These are phyloP conservation scores for Tamias sibiricus DNA, from an alignment of 2,113 vertebrate genomes.

Conservation along the genomic window DNA sequence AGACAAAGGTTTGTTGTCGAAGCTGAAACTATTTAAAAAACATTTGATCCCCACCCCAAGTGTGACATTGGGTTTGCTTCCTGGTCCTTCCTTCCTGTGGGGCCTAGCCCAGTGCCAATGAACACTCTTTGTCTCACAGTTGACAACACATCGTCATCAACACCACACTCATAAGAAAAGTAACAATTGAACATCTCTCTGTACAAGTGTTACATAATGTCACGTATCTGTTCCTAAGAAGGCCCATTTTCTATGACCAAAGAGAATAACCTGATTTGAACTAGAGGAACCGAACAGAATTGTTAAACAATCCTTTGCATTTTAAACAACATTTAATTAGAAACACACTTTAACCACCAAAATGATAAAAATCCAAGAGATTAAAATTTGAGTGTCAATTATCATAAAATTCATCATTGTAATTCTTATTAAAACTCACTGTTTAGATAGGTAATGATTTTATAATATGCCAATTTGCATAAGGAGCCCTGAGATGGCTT, in stretches of 20 bases:
- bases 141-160: slow-evolving; percentile 81
- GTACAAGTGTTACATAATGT: slow-evolving; percentile 85
- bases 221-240: slow-evolving; percentile 81
- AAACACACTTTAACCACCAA: slow-evolving; percentile 94
- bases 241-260: slow-evolving; percentile 85
- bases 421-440: slow-evolving; percentile 98
- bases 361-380: slow-evolving; percentile 96
- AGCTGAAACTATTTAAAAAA: slow-evolving; percentile 40
- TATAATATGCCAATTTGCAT: slow-evolving; percentile 99
- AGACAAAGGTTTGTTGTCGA: background rate
- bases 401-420: slow-evolving; percentile 99
- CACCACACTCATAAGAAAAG: slow-evolving; percentile 77
- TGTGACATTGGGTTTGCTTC: slow-evolving; percentile 39
- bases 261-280: slow-evolving; percentile 87
- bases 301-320: slow-evolving; percentile 91
- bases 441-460: slow-evolving; percentile 99
- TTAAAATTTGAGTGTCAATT: slow-evolving; percentile 99
- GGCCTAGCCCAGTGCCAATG: slow-evolving; percentile 59
- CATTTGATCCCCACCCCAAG: slow-evolving; percentile 34
- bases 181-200: slow-evolving; percentile 83
- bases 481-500: slow-evolving; percentile 99
- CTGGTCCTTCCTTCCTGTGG: background rate
- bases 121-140: slow-evolving; percentile 62
- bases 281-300: slow-evolving; percentile 84
- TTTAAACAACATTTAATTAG: slow-evolving; percentile 98